Conservation (phyloP, 2,888 invertebrate species). For the Drosophila formosana region DNA sequence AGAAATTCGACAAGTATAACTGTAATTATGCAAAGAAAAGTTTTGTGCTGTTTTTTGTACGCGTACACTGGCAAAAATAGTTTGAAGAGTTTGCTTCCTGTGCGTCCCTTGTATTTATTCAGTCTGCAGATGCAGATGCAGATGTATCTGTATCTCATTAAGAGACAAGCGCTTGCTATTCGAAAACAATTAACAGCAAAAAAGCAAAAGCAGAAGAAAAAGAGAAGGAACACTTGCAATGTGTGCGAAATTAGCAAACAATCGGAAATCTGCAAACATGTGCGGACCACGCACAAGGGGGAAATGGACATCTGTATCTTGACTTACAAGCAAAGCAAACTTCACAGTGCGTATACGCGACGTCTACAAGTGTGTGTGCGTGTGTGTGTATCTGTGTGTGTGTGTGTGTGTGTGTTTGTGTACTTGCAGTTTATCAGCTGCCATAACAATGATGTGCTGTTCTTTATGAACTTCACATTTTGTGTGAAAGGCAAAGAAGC, state of each 20-base stretch:
- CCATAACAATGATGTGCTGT: constrained; percentile 66
- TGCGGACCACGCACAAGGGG: background rate
- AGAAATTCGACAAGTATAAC: background rate
- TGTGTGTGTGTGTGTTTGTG: constrained; percentile 8
- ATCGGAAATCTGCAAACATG: constrained; percentile 26
- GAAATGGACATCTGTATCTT: constrained; percentile 16
- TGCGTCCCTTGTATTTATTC: background rate
- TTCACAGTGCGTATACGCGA: constrained; percentile 36
- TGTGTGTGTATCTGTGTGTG: background rate
- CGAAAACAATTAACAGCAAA: constrained; percentile 2
- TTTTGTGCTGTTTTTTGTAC: background rate
- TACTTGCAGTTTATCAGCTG: constrained; percentile 58
- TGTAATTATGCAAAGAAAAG: background rate
- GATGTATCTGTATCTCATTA: constrained; percentile 26
- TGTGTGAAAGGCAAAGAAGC: constrained; percentile 44
- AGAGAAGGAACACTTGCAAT: constrained; percentile 13
- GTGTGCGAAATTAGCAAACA: constrained; percentile 29
- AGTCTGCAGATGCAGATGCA: background rate
- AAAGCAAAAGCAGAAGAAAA: background rate
- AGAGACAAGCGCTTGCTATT: constrained; percentile 9
- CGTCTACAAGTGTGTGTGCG: background rate
- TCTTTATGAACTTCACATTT: constrained; percentile 55
- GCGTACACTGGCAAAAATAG: no score
- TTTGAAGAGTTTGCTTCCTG: constrained; percentile 1
- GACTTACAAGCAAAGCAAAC: constrained; percentile 3